These are phyloP conservation scores for Epicampocera succincta DNA, from an alignment of 2,888 invertebrate genomes.

Conservation along the genomic window DNA sequence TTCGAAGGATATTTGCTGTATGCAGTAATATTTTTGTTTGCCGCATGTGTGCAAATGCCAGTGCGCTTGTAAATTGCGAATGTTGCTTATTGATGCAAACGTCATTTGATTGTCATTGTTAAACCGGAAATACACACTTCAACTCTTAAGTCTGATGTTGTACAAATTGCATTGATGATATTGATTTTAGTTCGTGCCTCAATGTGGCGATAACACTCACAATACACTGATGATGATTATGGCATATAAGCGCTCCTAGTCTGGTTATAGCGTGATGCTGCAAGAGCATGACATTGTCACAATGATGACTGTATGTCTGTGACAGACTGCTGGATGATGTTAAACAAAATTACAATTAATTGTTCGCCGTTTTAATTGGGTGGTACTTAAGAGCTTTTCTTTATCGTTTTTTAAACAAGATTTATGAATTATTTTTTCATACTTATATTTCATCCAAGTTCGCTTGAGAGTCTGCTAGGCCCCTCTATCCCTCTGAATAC, in stretches of 20 bases:
- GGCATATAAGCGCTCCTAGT: constrained; percentile 25
- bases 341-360: constrained; percentile 36
- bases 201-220: constrained; percentile 30
- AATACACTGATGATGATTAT: constrained; percentile 36
- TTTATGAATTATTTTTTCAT: not conserved
- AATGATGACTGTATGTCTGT: not conserved
- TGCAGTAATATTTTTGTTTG: constrained; percentile 8
- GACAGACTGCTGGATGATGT: constrained; percentile 1
- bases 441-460: too few species aligned
- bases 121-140: constrained; percentile 69
- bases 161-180: constrained; percentile 63
- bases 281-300: constrained; percentile 10
- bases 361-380: constrained; percentile 33
- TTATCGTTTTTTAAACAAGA: not conserved
- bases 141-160: constrained; percentile 61
- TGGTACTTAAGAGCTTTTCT: constrained; percentile 13
- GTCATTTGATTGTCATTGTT: constrained; percentile 79
- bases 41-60: not conserved
- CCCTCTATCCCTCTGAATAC: too few species aligned
- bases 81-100: constrained; percentile 79
- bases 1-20: constrained; percentile 45
- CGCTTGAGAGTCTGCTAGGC: too few species aligned
- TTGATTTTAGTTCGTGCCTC: constrained; percentile 59
- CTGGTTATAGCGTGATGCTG: constrained; percentile 21
- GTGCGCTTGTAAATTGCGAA: constrained; percentile 72